Percentiles rank a stretch among this genome's conserved stretches.
Conservation (phyloP, 1,140 invertebrate species). For the Antheraea pernyi region DNA sequence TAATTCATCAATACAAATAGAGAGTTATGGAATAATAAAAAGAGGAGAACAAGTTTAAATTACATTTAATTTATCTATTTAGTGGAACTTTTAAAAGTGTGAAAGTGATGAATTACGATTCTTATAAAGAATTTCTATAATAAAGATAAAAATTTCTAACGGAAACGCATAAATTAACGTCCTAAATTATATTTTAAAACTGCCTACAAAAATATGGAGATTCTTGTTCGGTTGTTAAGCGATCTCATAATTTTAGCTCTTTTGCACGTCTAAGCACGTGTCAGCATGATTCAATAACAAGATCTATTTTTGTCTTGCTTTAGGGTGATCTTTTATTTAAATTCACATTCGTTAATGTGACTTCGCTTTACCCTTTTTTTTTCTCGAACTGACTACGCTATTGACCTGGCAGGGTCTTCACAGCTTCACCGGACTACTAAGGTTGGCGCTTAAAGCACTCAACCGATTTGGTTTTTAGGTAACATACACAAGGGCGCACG, state of each 20-base stretch:
- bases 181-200: background rate
- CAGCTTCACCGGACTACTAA: no score
- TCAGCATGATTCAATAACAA: constrained; percentile 9
- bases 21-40: no score
- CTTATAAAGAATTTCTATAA: background rate
- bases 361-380: no score
- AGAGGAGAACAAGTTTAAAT: no score
- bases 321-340: background rate
- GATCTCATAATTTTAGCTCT: background rate
- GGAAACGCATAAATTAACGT: background rate
- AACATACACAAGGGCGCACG: no score
- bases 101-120: background rate
- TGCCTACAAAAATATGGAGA: background rate
- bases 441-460: no score
- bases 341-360: background rate
- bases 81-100: no score
- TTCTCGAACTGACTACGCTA: no score
- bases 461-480: no score
- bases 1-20: no score
- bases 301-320: background rate
- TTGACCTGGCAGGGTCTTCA: no score
- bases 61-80: no score
- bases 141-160: background rate
- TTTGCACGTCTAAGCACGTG: constrained; percentile 1
- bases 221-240: background rate